Evolutionary conservation across 2,797 vertebrate species (phyloP).

Genomic region (Paedocypris micromegethes): DNA sequence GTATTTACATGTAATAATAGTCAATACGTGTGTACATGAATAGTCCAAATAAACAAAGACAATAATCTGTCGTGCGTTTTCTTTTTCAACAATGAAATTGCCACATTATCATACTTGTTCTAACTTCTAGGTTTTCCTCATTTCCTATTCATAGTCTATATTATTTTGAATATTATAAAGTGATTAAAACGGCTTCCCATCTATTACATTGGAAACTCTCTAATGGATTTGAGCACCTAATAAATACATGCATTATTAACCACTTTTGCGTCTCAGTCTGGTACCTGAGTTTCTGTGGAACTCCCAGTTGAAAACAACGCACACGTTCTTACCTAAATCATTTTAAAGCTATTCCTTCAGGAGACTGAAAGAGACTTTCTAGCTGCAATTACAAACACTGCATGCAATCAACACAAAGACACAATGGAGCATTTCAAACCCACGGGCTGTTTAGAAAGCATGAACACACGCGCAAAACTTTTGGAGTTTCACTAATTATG

Average conservation of each 20-base stretch:
- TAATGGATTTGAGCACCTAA: slow-evolving; percentile 16
- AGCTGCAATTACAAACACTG: slow-evolving; percentile 18
- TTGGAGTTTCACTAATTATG: slow-evolving; percentile 45
- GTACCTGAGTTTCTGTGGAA: slow-evolving; percentile 30
- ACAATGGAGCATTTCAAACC: slow-evolving; percentile 42
- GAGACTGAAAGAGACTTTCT: slow-evolving; percentile 29
- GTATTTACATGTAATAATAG: too few relatives aligned
- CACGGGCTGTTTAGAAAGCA: slow-evolving; percentile 29
- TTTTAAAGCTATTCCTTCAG: slow-evolving; percentile 37
- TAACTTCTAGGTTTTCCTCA: not conserved
- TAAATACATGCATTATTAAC: slow-evolving; percentile 22
- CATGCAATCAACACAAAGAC: slow-evolving; percentile 16
- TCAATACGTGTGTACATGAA: too few relatives aligned
- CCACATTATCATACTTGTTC: too few relatives aligned
- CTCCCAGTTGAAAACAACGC: slow-evolving; percentile 28
- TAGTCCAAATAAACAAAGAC: too few relatives aligned
- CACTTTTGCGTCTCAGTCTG: slow-evolving; percentile 18
- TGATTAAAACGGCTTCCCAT: slow-evolving; percentile 15
- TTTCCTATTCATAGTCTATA: not conserved
- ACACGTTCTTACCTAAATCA: slow-evolving; percentile 32
- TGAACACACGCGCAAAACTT: slow-evolving; percentile 10
- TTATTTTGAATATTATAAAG: not conserved
- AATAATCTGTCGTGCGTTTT: too few relatives aligned
- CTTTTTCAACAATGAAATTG: too few relatives aligned
- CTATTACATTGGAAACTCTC: slow-evolving; percentile 11